Evolutionary conservation across 1,140 invertebrate genomes (phyloP).

Genomic region (Sipha flava): DNA sequence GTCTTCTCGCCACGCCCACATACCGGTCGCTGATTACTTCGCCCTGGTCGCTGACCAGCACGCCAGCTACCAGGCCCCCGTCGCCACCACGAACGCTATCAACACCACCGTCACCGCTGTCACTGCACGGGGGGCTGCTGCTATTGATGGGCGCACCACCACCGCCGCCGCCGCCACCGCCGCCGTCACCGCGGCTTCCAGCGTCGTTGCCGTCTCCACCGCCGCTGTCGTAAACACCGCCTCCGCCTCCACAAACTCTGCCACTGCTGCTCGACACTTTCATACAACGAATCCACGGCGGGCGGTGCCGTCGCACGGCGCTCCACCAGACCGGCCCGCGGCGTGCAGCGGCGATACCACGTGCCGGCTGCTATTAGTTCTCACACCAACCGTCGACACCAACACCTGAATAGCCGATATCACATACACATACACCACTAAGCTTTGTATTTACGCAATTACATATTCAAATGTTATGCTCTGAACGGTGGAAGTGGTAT

Average conservation of each 20-base stretch:
- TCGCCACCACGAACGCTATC: conserved; percentile 72
- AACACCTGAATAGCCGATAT: conserved; percentile 26
- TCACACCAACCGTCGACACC: conserved; percentile 20
- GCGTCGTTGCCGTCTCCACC: conserved; percentile 41
- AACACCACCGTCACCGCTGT: conserved; percentile 55
- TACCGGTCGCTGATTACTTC: conserved; percentile 32
- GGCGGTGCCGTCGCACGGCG: conserved; percentile 30
- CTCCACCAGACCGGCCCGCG: conserved; percentile 30
- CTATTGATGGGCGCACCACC: conserved; percentile 49
- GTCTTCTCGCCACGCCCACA: conserved; percentile 20
- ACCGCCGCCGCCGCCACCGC: conserved; percentile 50
- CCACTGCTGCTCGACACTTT: conserved; percentile 37
- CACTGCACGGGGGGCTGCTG: conserved; percentile 42
- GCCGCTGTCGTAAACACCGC: conserved; percentile 47
- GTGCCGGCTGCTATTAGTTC: conserved; percentile 18
- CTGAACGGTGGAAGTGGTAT: background rate
- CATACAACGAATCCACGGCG: conserved; percentile 34
- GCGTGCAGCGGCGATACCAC: conserved; percentile 33
- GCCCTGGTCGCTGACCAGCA: conserved; percentile 31
- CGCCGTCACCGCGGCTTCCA: conserved; percentile 68
- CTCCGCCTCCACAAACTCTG: conserved; percentile 40
- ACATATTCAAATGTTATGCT: background rate
- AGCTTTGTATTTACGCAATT: background rate
- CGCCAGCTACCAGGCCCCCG: conserved; percentile 36
- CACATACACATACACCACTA: conserved; percentile 3